phyloP scores from a whole-genome alignment of 2,888 invertebrate species.

The Mimas tiliae region DNA sequence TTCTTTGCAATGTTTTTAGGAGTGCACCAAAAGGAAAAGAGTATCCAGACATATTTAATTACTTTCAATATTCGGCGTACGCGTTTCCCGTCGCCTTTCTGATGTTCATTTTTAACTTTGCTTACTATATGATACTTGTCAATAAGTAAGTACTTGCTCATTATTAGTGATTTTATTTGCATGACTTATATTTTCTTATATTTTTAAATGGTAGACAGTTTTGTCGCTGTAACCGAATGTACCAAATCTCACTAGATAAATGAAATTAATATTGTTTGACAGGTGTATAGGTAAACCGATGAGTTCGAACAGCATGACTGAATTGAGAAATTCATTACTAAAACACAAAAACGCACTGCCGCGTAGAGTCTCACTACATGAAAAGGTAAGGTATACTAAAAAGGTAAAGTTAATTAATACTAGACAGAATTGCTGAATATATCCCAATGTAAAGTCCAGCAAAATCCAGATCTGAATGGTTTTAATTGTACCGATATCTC shows the following conservation, averaged over 20 bases:
- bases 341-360: slow-evolving; percentile 46
- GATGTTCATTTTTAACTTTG: slow-evolving; percentile 54
- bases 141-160: slow-evolving; percentile 45
- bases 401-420: too few species aligned
- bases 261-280: slow-evolving; percentile 3
- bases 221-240: too few species aligned
- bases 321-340: slow-evolving; percentile 43
- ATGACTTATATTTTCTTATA: too few species aligned
- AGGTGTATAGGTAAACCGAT: slow-evolving; percentile 46
- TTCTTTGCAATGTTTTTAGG: slow-evolving; percentile 36
- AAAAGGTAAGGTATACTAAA: too few species aligned
- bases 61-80: slow-evolving; percentile 60
- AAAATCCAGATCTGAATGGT: too few species aligned
- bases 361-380: slow-evolving; percentile 44
- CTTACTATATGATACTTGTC: slow-evolving; percentile 54
- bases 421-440: too few species aligned
- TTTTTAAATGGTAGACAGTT: too few species aligned
- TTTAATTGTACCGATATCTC: not conserved
- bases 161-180: too few species aligned
- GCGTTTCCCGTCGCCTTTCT: slow-evolving; percentile 59
- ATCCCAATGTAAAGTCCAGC: too few species aligned
- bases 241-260: not conserved
- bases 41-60: slow-evolving; percentile 66
- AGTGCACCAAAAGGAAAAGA: slow-evolving; percentile 31
- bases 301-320: slow-evolving; percentile 41